phyloP scores from a whole-genome alignment of 2,797 vertebrate genomes.

The Catostomus latipinnis region DNA sequence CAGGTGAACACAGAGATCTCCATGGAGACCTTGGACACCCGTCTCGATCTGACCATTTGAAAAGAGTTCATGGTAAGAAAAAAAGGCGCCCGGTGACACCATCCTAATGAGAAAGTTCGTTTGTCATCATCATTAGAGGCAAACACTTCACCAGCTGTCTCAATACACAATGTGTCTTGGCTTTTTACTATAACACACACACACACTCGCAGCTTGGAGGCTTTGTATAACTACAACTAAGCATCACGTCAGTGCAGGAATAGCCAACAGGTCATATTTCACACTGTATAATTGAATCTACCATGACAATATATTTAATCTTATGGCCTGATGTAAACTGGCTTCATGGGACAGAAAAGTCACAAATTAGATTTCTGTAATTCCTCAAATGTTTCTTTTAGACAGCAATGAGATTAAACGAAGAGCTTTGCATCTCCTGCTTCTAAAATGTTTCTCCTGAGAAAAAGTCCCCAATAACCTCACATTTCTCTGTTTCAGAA shows the following conservation, averaged over 20 bases:
- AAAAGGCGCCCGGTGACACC: slow-evolving; percentile 30
- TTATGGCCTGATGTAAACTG: no score
- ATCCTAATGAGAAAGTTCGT: not conserved
- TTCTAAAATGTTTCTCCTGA: no score
- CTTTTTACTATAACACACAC: not conserved
- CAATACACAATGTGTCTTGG: slow-evolving; percentile 1
- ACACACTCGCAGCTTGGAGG: not conserved
- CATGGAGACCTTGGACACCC: slow-evolving; percentile 62
- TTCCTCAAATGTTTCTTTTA: no score
- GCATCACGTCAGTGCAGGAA: not conserved
- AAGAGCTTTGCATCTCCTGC: no score
- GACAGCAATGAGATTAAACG: no score
- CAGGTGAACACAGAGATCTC: slow-evolving; percentile 64
- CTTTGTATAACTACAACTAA: not conserved
- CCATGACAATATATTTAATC: no score
- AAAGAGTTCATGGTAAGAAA: slow-evolving; percentile 69
- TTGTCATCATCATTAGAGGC: slow-evolving; percentile 15
- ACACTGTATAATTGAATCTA: not conserved
- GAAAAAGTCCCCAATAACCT: no score
- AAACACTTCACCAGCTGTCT: slow-evolving; percentile 7
- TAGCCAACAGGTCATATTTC: not conserved
- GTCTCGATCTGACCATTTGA: slow-evolving; percentile 66
- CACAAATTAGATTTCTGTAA: no score
- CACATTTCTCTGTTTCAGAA: no score
- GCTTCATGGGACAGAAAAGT: no score